Percentiles rank a stretch among this genome's conserved stretches.
phyloP scores from a whole-genome alignment of 2,888 invertebrate genomes.

The Philhelius pedissequus region DNA sequence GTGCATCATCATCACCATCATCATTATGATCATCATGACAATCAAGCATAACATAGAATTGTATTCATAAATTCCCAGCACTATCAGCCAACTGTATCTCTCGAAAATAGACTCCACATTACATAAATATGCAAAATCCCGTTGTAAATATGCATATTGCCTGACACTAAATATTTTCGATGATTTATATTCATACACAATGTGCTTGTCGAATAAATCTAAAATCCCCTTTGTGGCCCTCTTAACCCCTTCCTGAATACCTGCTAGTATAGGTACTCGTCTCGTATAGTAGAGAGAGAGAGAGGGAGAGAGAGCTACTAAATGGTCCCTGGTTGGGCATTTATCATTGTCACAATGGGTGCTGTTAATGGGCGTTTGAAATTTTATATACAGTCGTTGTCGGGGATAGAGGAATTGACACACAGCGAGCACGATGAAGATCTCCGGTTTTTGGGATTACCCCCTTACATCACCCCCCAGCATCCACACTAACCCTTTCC shows the following conservation, averaged over 20 bases:
- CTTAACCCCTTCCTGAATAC: conserved; percentile 10
- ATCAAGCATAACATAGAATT: conserved; percentile 20
- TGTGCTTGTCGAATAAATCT: conserved; percentile 68
- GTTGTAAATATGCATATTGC: conserved; percentile 63
- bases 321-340: conserved; percentile 62
- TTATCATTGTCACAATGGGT: conserved; percentile 62
- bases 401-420: conserved; percentile 1
- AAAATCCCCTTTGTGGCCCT: conserved; percentile 33
- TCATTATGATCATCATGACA: conserved; percentile 11
- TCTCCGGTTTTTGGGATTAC: conserved; percentile 46
- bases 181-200: conserved; percentile 67
- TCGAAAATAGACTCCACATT: conserved; percentile 64
- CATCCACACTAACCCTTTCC: no score
- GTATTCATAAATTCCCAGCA: conserved; percentile 55
- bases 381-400: conserved; percentile 6
- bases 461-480: background rate
- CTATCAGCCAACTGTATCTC: conserved; percentile 66
- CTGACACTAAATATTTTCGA: conserved; percentile 68
- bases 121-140: conserved; percentile 68
- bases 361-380: conserved; percentile 65
- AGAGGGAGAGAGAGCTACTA: conserved; percentile 52
- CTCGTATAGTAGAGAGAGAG: background rate
- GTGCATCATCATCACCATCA: conserved; percentile 54
- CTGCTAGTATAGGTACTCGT: no score
- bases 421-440: conserved; percentile 51